Evolutionary conservation across 2,797 vertebrate genomes (phyloP).

Genomic region (Ispidina lecontei): DNA sequence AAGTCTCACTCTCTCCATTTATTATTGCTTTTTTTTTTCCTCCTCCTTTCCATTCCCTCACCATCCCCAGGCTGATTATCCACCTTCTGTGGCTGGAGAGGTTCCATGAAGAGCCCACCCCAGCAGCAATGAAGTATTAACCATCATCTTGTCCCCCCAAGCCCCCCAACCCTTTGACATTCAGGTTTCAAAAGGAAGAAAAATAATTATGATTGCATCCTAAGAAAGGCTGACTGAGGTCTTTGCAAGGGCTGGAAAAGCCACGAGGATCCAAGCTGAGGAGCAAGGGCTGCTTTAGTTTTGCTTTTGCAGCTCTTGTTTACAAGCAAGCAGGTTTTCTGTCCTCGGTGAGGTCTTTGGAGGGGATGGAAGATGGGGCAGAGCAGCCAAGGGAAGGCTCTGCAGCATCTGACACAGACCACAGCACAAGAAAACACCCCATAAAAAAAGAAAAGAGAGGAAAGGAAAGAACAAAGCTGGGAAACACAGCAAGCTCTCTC

Average conservation of each 20-base stretch:
- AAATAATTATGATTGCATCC: not conserved
- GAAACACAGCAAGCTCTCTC: not conserved
- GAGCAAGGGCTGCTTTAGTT: not conserved
- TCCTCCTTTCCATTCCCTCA: conserved; percentile 39
- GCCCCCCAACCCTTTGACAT: not conserved
- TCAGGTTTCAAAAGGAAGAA: not conserved
- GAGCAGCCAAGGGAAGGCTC: not conserved
- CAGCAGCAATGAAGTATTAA: not conserved
- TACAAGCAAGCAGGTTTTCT: conserved; percentile 4
- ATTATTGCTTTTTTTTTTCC: not conserved
- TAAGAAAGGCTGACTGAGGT: conserved; percentile 18
- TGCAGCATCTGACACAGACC: not conserved
- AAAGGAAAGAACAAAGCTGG: conserved; percentile 30
- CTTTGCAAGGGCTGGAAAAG: conserved; percentile 24
- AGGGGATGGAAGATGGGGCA: conserved; percentile 26
- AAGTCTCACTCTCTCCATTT: conserved; percentile 74
- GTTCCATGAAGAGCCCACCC: not conserved
- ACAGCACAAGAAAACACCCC: not conserved
- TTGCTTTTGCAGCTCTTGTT: not conserved
- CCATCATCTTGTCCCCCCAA: not conserved
- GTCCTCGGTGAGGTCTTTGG: not conserved
- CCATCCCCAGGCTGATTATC: conserved; percentile 46
- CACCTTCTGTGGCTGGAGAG: conserved; percentile 41
- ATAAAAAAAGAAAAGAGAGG: not conserved
- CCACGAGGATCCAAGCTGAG: conserved; percentile 42